These are phyloP conservation scores for Drosophila sucinea DNA, from an alignment of 1,140 invertebrate species.

Conservation along the genomic window DNA sequence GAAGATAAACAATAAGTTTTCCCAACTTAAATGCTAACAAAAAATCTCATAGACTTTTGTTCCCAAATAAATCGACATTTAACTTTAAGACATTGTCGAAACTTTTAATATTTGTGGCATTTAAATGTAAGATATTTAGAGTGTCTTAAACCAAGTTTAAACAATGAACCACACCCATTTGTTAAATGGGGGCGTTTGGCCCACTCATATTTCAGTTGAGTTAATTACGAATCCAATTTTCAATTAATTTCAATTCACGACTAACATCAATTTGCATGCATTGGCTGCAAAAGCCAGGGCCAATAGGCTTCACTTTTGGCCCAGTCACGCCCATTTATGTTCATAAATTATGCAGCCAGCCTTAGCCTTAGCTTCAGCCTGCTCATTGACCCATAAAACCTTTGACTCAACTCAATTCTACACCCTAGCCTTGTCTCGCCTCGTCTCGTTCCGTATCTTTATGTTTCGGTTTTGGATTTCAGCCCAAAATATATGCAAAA, in stretches of 20 bases:
- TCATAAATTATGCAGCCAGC: conserved; percentile 71
- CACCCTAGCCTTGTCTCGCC: neutral
- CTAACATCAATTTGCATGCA: conserved; percentile 20
- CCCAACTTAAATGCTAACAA: too few species aligned
- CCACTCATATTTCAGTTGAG: neutral
- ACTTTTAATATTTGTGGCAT: too few species aligned
- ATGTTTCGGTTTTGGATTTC: conserved; percentile 7
- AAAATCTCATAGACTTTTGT: too few species aligned
- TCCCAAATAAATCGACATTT: too few species aligned
- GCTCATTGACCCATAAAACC: conserved; percentile 48
- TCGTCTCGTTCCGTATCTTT: conserved; percentile 3
- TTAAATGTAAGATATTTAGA: neutral
- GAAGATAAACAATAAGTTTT: too few species aligned
- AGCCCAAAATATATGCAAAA: conserved; percentile 41
- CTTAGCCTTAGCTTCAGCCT: conserved; percentile 5
- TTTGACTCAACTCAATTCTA: conserved; percentile 1
- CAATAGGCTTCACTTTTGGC: conserved; percentile 8
- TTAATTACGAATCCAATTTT: conserved; percentile 20
- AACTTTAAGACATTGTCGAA: too few species aligned
- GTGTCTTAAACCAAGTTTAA: neutral
- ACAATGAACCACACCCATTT: neutral
- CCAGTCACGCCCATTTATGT: conserved; percentile 67
- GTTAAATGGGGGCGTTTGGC: neutral
- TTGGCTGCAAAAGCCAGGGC: conserved; percentile 11
- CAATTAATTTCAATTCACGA: conserved; percentile 18